A percentile compares a stretch with the other conserved stretches of the same genome.
These are phyloP conservation scores for Cheilosia grossa DNA, from an alignment of 2,888 invertebrate species.

Conservation along the genomic window DNA sequence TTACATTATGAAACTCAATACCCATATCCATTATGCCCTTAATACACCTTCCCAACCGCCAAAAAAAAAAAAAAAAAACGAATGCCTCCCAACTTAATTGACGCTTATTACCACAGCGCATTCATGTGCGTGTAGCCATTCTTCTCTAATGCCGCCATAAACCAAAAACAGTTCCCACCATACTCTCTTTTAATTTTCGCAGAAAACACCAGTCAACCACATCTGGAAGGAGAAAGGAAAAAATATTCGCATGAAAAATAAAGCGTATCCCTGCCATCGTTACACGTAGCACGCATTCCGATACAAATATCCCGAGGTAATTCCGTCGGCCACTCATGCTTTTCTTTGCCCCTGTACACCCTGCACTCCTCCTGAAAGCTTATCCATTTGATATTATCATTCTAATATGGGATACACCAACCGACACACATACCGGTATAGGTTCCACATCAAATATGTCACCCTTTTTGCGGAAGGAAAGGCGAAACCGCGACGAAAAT, in stretches of 20 bases:
- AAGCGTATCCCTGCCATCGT: slow-evolving; percentile 44
- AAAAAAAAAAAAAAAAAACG: slow-evolving; percentile 13
- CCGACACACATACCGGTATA: slow-evolving; percentile 38
- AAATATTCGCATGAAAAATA: slow-evolving; percentile 61
- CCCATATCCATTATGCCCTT: slow-evolving; percentile 49
- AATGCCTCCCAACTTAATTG: slow-evolving; percentile 68
- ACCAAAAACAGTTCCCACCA: slow-evolving; percentile 1
- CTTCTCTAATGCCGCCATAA: slow-evolving; percentile 33
- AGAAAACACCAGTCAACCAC: slow-evolving; percentile 50
- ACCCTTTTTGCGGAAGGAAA: slow-evolving; percentile 31
- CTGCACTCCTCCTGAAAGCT: slow-evolving; percentile 8
- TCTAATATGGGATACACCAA: slow-evolving; percentile 43
- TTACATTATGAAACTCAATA: slow-evolving; percentile 63
- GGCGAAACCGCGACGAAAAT: slow-evolving; percentile 43
- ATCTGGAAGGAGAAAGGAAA: not conserved
- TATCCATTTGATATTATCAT: slow-evolving; percentile 71
- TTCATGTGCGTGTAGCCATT: slow-evolving; percentile 14
- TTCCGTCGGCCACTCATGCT: slow-evolving; percentile 25
- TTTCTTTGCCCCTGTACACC: not conserved
- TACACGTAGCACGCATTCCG: slow-evolving; percentile 67
- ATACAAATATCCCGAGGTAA: slow-evolving; percentile 64
- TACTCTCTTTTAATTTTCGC: slow-evolving; percentile 64
- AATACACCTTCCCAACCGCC: slow-evolving; percentile 22
- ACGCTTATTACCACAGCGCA: slow-evolving; percentile 62
- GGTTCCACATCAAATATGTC: slow-evolving; percentile 72